Base-by-base conservation (phyloP, 2,888 invertebrate species). In the Maniola hyperantus region DNA sequence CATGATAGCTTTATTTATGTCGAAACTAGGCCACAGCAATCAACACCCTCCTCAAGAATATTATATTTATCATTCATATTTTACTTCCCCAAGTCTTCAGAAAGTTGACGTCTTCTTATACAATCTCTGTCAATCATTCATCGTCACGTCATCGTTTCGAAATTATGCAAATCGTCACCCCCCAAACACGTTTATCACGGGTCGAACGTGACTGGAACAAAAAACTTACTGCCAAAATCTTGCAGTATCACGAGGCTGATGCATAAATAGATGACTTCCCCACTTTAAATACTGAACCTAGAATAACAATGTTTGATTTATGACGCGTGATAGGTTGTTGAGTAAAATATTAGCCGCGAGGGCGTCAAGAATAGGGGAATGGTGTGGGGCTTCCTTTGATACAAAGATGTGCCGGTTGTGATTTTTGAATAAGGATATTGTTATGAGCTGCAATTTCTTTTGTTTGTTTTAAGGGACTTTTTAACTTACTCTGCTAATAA, bases 241-340 rank as follows among this genome's bases (percentile, higher is more conserved):
- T 74, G 83, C 79, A 78, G 76, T 81, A 79, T 88, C 87, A 87
- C 76, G 73, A 75, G 70, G 75, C 82, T 82, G 46, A 18, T 50
- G 83, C 81, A 85, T 84, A 87, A 87, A 89, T 87, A 85, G 83
- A 80, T 73, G 79, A 72, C 79, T 83, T 81, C 84, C 83, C 83
- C 71, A 75, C 80, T 80, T 83, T 77, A 75, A 77, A 77, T 75
- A 74, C 75, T 73, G 69, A 75, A 70, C 75, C 76, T 73, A 74
- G 77, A 76, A 75, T 72, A 77, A 82, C 80, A 79, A 81, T 82
- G 79, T 83, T 82, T 88, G 88, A 87, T 89, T 88, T 86, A 89
- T 83, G 81, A 79, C 69, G 71, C 77, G 71, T 77, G 83, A 83
- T 83, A 83, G 79, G 78, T 76, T 77, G 79, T 80, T 81, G 80